phyloP scores from a whole-genome alignment of 1,140 invertebrate genomes.

The Alviniconcha marisindica region DNA sequence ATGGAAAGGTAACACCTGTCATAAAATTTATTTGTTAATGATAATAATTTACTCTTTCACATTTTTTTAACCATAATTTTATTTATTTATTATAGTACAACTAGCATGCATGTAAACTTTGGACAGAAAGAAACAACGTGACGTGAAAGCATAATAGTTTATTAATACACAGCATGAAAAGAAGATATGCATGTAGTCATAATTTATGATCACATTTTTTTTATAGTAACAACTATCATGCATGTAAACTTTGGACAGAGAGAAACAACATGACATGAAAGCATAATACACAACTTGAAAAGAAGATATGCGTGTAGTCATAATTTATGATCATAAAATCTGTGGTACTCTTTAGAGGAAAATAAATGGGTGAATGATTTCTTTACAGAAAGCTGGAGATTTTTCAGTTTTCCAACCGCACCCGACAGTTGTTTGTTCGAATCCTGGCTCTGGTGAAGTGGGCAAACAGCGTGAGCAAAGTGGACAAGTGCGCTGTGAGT shows the following conservation, averaged over 20 bases:
- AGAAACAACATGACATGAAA: too few relatives aligned
- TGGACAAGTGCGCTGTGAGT: constrained; percentile 94
- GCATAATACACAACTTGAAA: too few relatives aligned
- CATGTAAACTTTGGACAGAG: neutral
- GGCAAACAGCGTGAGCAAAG: constrained; percentile 96
- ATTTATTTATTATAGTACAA: neutral
- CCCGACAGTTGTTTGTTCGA: constrained; percentile 95
- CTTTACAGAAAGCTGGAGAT: constrained; percentile 94
- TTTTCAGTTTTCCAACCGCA: constrained; percentile 96
- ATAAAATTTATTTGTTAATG: too few relatives aligned
- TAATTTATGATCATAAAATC: neutral
- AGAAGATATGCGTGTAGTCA: too few relatives aligned
- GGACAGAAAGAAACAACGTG: neutral
- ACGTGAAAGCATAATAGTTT: too few relatives aligned
- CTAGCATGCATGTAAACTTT: neutral
- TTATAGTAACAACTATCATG: neutral
- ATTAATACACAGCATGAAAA: too few relatives aligned
- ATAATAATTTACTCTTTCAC: too few relatives aligned
- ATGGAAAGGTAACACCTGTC: constrained; percentile 88
- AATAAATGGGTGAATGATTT: neutral
- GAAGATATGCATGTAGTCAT: too few relatives aligned
- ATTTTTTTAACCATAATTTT: too few relatives aligned
- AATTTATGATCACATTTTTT: neutral
- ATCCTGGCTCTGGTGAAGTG: constrained; percentile 97
- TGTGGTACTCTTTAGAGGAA: too few relatives aligned